Evolutionary conservation across 2,113 vertebrate species (phyloP).

Genomic region (Tetrax tetrax): DNA sequence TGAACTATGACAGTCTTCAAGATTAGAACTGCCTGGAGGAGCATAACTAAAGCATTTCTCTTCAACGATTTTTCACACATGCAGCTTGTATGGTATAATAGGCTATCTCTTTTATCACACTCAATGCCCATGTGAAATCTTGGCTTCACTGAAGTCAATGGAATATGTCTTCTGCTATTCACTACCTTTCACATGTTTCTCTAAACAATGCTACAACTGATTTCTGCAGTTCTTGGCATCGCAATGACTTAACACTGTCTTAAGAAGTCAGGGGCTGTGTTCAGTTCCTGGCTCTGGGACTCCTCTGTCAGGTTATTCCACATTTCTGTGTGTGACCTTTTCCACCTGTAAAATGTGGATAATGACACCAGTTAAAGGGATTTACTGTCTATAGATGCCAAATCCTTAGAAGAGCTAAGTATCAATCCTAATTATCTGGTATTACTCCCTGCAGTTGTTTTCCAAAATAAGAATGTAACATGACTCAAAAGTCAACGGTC

Average conservation of each 20-base stretch:
- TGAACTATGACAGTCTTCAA: neutral
- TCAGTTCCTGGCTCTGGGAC: neutral
- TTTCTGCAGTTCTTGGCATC: neutral
- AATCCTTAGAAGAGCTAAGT: neutral
- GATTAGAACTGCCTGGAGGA: neutral
- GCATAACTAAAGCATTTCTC: rapidly evolving
- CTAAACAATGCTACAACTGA: neutral
- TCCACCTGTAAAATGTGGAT: neutral
- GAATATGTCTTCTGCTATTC: neutral
- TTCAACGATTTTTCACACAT: neutral
- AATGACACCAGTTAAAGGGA: neutral
- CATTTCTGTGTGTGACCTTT: neutral
- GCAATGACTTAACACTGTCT: neutral
- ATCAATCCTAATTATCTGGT: neutral
- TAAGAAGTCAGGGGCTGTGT: neutral
- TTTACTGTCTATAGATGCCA: neutral
- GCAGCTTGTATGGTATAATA: neutral
- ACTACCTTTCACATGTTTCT: neutral
- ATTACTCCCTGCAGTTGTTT: neutral
- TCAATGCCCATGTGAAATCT: neutral
- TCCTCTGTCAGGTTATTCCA: neutral
- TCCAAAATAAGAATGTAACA: neutral
- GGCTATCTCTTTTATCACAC: neutral
- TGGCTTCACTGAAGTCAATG: neutral
- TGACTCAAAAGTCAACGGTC: neutral